Base-by-base conservation (phyloP, 2,797 vertebrate species). In the Huso huso region DNA sequence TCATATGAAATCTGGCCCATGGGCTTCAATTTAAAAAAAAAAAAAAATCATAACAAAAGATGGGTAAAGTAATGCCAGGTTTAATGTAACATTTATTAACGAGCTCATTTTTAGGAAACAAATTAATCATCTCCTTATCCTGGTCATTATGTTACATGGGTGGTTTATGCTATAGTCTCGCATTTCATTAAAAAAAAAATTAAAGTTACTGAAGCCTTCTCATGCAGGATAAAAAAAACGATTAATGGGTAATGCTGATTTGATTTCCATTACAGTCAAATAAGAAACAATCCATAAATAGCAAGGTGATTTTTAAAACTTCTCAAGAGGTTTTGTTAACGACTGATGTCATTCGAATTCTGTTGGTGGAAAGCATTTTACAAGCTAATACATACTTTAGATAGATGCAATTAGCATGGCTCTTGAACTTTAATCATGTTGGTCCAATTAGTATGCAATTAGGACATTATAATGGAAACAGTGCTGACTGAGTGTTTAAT, bases 401-500 rank as follows among this genome's bases (percentile, higher is more conserved):
- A 58, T n/a, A 58, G 55, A 58, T 58, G 55, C 55, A 58, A 58
- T 58, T 58, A 58, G 55, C 11, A 15, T n/a, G 12, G 55, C 12
- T 58, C 55, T 58, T 58, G 55, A 58, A 58, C 55, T 58, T 58
- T 58, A 58, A 58, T 58, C 55, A 58, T n/a, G 55, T n/a, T n/a
- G 55, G 55, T 58, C 55, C 55, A 58, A 58, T 58, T 58, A 58
- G 55, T n/a, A 58, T 58, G 55, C 55, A 58, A 58, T 58, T 58
- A 58, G 11, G 15, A 5, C 12, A 58, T 58, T 13, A 11, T 58
- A 58, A n/a, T 58, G 12, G 55, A 13, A 58, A 37, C 37, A 37
- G 37, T 37, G 37, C 37, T 37, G 3, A 37, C 37, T 4, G 37
- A 37, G 37, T 37, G 37, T 37, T 37, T 37, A 18, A 18, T 18